Evolutionary conservation across 2,888 invertebrate genomes (phyloP).

Genomic region (Campaea margaritaria): DNA sequence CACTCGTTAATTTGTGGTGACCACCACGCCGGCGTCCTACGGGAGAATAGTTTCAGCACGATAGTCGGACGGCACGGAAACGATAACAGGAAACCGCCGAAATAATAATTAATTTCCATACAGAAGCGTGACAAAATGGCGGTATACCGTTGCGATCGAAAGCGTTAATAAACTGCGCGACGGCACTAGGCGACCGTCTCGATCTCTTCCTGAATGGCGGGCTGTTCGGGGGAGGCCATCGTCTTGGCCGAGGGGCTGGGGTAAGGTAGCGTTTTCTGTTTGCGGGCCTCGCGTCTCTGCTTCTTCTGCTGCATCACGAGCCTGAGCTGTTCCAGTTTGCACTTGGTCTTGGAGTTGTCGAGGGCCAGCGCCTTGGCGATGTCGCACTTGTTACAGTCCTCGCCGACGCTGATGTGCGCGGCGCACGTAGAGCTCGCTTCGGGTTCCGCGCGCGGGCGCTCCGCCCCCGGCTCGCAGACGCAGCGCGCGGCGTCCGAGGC

Average conservation of each 20-base stretch:
- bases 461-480: conserved; percentile 27
- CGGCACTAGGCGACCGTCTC: conserved; percentile 74
- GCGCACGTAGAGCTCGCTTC: conserved; percentile 58
- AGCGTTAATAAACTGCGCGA: conserved; percentile 38
- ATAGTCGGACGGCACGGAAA: conserved; percentile 9
- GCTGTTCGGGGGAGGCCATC: conserved; percentile 93
- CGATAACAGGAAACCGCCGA: conserved; percentile 32
- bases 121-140: conserved; percentile 54
- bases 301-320: conserved; percentile 96
- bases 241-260: conserved; percentile 87
- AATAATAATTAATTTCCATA: conserved; percentile 17
- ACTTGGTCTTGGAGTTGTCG: conserved; percentile 92
- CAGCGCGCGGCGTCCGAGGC: conserved; percentile 26
- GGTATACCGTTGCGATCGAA: conserved; percentile 43
- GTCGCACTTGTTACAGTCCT: conserved; percentile 78
- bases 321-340: conserved; percentile 94
- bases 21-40: conserved; percentile 14
- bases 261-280: conserved; percentile 89
- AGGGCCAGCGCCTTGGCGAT: conserved; percentile 83
- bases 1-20: conserved; percentile 39
- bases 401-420: conserved; percentile 48
- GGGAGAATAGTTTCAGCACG: neutral
- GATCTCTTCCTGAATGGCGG: conserved; percentile 89
- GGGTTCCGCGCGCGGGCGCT: conserved; percentile 54
- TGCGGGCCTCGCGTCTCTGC: conserved; percentile 92